A percentile compares a stretch with the other conserved stretches of the same genome.
Conservation (phyloP, 1,140 invertebrate genomes). For the Hyphantria cunea region DNA sequence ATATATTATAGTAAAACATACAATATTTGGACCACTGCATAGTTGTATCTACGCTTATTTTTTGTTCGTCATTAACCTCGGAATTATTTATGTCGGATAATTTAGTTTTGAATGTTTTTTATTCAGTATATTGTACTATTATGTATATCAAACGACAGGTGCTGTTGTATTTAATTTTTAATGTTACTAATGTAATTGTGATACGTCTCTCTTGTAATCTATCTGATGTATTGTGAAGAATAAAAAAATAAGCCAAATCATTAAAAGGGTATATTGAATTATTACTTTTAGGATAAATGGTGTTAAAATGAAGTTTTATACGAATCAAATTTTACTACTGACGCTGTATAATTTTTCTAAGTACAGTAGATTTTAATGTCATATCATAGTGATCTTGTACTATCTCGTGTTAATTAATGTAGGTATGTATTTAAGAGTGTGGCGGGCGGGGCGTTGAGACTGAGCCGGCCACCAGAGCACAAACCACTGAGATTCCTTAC, state of each 20-base stretch:
- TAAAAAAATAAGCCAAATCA: conserved; percentile 76
- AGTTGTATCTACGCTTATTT: conserved; percentile 70
- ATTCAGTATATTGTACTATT: conserved; percentile 63
- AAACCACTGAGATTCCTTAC: conserved; percentile 31
- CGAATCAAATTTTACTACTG: conserved; percentile 72
- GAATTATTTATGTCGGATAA: conserved; percentile 58
- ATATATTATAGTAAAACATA: conserved; percentile 32
- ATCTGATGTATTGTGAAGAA: conserved; percentile 60
- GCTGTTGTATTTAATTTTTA: conserved; percentile 78
- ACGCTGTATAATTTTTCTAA: conserved; percentile 72
- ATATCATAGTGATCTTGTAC: conserved; percentile 71
- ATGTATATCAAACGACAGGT: conserved; percentile 75
- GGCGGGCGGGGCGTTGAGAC: conserved; percentile 26
- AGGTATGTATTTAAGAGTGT: conserved; percentile 53
- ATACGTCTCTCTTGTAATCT: conserved; percentile 69
- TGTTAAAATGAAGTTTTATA: conserved; percentile 72
- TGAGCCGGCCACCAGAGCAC: conserved; percentile 36
- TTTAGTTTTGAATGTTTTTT: conserved; percentile 70
- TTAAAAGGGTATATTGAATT: conserved; percentile 74
- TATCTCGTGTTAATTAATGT: conserved; percentile 59
- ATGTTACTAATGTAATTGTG: conserved; percentile 71
- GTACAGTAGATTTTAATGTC: conserved; percentile 74
- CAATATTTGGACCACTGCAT: conserved; percentile 64
- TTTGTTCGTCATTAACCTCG: conserved; percentile 49
- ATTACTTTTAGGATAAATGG: conserved; percentile 74